Evolutionary conservation across 1,140 invertebrate genomes (phyloP).

Genomic region (Apocrypta bakeri): DNA sequence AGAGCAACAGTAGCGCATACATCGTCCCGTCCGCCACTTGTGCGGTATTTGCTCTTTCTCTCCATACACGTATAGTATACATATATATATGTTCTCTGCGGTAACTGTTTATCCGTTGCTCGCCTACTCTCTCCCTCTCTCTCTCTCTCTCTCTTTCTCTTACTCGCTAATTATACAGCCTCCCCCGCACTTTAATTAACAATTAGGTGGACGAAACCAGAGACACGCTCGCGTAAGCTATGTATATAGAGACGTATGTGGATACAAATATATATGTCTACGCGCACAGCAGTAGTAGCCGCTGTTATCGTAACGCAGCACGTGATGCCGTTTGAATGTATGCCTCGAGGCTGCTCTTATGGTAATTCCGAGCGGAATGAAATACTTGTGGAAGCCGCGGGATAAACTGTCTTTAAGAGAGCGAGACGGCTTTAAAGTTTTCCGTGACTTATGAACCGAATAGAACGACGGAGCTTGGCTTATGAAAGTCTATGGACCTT

Average conservation of each 20-base stretch:
- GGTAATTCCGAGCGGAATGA: not conserved
- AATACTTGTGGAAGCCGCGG: not conserved
- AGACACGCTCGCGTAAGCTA: no score
- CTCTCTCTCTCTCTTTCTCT: no score
- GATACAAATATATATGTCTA: no score
- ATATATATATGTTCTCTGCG: no score
- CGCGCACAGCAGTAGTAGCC: no score
- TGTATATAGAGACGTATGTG: no score
- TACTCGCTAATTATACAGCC: not conserved
- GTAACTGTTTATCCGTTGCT: not conserved
- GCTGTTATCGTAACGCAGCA: no score
- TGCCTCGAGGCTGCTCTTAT: not conserved
- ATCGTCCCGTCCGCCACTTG: no score
- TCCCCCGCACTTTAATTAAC: not conserved
- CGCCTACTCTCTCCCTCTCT: no score
- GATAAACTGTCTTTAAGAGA: slow-evolving; percentile 23
- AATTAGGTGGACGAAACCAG: not conserved
- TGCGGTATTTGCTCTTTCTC: not conserved
- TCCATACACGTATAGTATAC: no score
- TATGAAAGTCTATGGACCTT: not conserved
- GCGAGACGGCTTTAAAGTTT: slow-evolving; percentile 21
- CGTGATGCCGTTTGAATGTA: no score
- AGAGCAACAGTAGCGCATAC: not conserved
- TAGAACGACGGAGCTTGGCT: not conserved
- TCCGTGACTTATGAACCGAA: slow-evolving; percentile 11